phyloP scores from a whole-genome alignment of 1,140 invertebrate species.

The Anoplophora glabripennis region DNA sequence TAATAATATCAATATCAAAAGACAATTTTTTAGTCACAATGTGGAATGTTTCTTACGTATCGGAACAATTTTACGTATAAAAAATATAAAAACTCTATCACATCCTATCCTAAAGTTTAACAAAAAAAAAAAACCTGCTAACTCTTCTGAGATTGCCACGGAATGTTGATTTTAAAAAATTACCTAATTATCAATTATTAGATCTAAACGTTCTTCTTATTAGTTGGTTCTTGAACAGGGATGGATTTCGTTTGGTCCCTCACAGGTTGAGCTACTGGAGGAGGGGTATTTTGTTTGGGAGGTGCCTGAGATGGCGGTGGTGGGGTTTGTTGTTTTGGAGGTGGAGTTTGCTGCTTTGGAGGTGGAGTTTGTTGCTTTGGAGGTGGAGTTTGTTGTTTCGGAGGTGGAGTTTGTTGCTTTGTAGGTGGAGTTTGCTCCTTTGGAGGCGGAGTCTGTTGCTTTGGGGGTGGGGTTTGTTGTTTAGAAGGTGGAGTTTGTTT shows the following conservation, averaged over 20 bases:
- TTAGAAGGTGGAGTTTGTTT: slow-evolving; percentile 20
- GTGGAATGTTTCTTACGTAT: too few species aligned
- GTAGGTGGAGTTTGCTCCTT: slow-evolving; percentile 16
- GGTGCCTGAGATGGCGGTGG: slow-evolving; percentile 1
- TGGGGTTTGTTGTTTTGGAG: slow-evolving; percentile 8
- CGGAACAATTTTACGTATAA: slow-evolving; percentile 10
- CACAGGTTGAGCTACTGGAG: background rate
- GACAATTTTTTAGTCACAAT: too few species aligned
- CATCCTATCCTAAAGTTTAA: too few species aligned
- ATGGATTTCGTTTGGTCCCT: too few species aligned
- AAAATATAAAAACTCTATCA: slow-evolving; percentile 18
- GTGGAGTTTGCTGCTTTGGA: background rate
- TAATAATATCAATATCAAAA: too few species aligned
- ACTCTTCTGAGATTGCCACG: slow-evolving; percentile 3
- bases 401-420: background rate
- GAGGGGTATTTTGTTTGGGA: slow-evolving; percentile 6
- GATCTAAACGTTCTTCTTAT: background rate
- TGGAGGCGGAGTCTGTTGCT: slow-evolving; percentile 22
- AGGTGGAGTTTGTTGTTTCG: slow-evolving; percentile 7
- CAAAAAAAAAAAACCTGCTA: background rate
- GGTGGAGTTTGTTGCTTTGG: slow-evolving; percentile 11
- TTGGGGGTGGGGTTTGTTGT: slow-evolving; percentile 1
- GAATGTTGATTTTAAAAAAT: background rate
- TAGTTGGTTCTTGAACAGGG: too few species aligned
- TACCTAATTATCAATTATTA: background rate